Evolutionary conservation across 2,797 vertebrate genomes (phyloP), one percentile per base, ranked within the genome.

Genomic region (Lycodopsis pacificus): DNA sequence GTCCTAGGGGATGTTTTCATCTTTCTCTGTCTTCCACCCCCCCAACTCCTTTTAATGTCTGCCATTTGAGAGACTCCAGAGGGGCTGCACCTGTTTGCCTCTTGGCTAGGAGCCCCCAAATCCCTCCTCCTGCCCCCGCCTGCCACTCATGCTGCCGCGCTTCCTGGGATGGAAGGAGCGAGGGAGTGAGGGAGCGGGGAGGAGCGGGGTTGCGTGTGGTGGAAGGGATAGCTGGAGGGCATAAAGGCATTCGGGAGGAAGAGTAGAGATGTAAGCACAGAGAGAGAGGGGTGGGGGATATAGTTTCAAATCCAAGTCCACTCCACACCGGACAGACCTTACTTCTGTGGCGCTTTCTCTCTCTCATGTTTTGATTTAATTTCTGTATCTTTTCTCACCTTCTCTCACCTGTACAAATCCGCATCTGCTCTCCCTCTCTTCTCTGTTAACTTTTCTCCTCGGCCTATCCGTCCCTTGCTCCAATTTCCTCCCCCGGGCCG

Each of bases 61-160:
- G 95, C 93, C 93, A 95, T 94, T 95, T 94, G 94, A 96, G 93
- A 95, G 93, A 94, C 93, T 95, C 93, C 91, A 93, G 94, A 95
- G 94, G 94, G 95, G 88, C 94, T 95, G 95, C 95, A 95, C 95
- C 95, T 96, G 94, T 95, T 95, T 95, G 94, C 95, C 95, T 95
- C 90, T 95, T 95, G 94, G 95, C 94, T 94, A 94, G 91, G 88
- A 92, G 92, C 93, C 91, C 87, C 92, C 83, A 86, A 86, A 89
- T 92, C 92, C 92, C 91, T 90, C 91, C 91, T 88, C 84, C 90
- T 88, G 91, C 94, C 94, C 93, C 92, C 88, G 94, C 94, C 96
- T 95, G 87, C 95, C 94, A 92, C 93, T 95, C 94, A 95, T 87
- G 93, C 94, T 91, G 91, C 89, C n/a, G 84, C 73, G 65, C 92